Base-by-base conservation (phyloP, 2,888 invertebrate genomes). In the Drosophila tanythrix region DNA sequence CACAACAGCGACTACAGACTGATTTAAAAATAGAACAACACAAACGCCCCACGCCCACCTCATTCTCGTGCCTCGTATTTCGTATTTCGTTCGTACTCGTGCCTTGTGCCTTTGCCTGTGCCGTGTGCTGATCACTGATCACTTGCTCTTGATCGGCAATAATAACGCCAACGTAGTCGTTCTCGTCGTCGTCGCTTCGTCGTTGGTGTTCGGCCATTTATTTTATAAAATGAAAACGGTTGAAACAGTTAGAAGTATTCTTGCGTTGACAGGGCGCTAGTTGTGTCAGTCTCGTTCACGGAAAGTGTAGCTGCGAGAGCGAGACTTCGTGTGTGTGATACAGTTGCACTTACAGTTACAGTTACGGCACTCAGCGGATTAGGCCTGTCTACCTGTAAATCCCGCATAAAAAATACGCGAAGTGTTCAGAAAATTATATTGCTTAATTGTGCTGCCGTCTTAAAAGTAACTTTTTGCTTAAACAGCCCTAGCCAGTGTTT, bases 211-310 rank as follows among this genome's bases (percentile, higher is more conserved):
- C 61, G 65, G 46, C 52, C 50, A 76, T 69, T 74, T 79, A 75
- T 79, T 80, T 85, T 85, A 85, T 88, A 85, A 88, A 87, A 78
- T 66, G 82, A 70, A 72, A 70, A 63, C 77, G 72, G 46, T 55
- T 59, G 74, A 79, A 82, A 79, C 82, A 84, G 81, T 89, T 88
- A 89, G 89, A 89, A 89, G 87, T 88, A 87, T 90, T 90, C 90
- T 87, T 83, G 76, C 80, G 78, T 77, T 89, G 88, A 65, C 79
- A 79, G 81, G 75, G 79, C 89, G 78, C 85, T 76, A 88, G 83
- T 80, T 81, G 88, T 87, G 83, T 82, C 76, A 70, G 83, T 68
- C 82, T 70, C 61, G 67, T 68, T 76, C 57, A 52, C 77, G 70
- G 48, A 65, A 79, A 70, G 56, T 75, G 67, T 64, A 67, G 69